Evolutionary conservation across 1,140 invertebrate genomes (phyloP), one percentile per base, ranked within the genome.

Genomic region (Bombus ignitus): DNA sequence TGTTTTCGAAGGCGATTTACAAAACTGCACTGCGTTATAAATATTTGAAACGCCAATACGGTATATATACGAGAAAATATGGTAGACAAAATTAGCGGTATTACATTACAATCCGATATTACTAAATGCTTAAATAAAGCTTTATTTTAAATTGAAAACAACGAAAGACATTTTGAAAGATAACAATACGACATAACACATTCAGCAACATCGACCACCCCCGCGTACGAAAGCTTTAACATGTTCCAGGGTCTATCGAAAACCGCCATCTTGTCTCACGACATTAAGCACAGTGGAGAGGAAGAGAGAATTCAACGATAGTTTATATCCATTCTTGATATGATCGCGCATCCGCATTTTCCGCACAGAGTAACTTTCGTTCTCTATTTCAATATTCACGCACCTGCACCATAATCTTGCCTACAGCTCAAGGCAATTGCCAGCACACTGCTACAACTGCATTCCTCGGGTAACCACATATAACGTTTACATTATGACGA

Each of bases 241-340:
- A 42, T 83, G 85, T 68, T 42, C 80, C 57, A 65, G 47, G 72
- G 66, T 62, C 72, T 80, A 79, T 76, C 82, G 68, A 87, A 87
- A 87, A 84, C 86, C 81, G 86, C 86, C 86, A 87, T 87, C 86
- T 87, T 87, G 86, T 42, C 68, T 73, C 70, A 70, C 84, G 86
- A 85, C 82, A 82, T 87, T 76, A 87, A 87, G 25, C 66, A 59
- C 53, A 25, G 70, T 44, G 59, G 72, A 80, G 62, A 75, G 42
- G 22, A 42, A 85, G 39, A 84, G 44, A 71, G 76, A 47, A 82
- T n/a, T 44, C 65, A 70, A 72, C 57, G 47, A 81, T 73, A 72
- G 78, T 85, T 85, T 70, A 66, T 66, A 81, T 81, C 47, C 79
- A 68, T 81, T 70, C 42, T 81, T 74, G 44, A 25, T 9, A 37